These are phyloP conservation scores for Amia ocellicauda DNA, from an alignment of 2,113 vertebrate species.

Conservation along the genomic window DNA sequence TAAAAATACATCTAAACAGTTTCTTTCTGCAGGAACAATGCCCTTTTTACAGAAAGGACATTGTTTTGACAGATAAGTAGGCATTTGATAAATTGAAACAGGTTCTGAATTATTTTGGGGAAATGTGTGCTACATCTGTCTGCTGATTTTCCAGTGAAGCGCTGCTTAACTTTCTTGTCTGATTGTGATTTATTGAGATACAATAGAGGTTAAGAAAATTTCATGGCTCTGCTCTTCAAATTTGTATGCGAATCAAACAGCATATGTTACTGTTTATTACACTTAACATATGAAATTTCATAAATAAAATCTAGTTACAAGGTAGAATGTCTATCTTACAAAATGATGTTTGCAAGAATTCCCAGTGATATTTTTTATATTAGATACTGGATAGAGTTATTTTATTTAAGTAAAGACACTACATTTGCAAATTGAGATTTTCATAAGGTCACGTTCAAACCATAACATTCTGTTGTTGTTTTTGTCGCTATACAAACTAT, in stretches of 20 bases:
- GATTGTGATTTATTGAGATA: constrained; percentile 77
- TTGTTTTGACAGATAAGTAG: constrained; percentile 80
- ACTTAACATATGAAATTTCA: constrained; percentile 56
- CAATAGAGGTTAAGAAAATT: constrained; percentile 76
- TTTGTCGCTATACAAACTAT: too few relatives aligned
- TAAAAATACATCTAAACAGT: constrained; percentile 75
- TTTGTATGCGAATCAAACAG: constrained; percentile 73
- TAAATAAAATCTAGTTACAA: neutral
- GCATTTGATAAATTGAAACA: constrained; percentile 83
- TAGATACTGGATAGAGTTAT: too few relatives aligned
- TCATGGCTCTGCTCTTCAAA: constrained; percentile 67
- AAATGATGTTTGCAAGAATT: neutral
- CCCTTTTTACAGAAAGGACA: constrained; percentile 78
- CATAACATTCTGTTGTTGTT: too few relatives aligned
- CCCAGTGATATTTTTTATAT: neutral
- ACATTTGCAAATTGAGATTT: too few relatives aligned
- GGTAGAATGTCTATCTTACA: neutral
- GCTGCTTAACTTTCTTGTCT: constrained; percentile 75
- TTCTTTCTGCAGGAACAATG: constrained; percentile 71
- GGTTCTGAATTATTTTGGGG: constrained; percentile 78
- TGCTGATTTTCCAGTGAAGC: constrained; percentile 70
- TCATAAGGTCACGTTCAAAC: too few relatives aligned
- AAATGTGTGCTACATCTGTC: constrained; percentile 73
- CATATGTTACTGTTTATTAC: constrained; percentile 71
- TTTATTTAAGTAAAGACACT: too few relatives aligned